Evolutionary conservation across 2,797 vertebrate species (phyloP).

Genomic region (Pogoniulus pusillus): DNA sequence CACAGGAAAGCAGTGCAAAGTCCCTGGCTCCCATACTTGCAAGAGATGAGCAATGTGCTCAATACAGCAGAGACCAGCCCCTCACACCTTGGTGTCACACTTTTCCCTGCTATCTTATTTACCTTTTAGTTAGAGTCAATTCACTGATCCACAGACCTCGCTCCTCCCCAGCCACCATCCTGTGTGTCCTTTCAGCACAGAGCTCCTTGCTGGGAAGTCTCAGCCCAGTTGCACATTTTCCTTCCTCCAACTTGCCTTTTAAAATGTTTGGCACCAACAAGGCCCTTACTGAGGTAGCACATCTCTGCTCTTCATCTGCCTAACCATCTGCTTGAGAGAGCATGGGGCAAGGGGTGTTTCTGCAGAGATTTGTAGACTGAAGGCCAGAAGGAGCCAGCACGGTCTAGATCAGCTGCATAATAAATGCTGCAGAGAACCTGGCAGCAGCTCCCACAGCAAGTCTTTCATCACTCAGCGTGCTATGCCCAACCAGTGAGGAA

Average conservation of each 20-base stretch:
- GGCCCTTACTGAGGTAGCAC: neutral
- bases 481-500: neutral
- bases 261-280: neutral
- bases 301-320: slow-evolving; percentile 50
- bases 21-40: fast-evolving
- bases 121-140: neutral
- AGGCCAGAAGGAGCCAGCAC: neutral
- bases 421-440: neutral
- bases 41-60: neutral
- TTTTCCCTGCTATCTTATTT: neutral
- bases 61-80: neutral
- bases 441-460: neutral
- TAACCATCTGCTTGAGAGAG: slow-evolving; percentile 19
- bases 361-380: slow-evolving; percentile 2
- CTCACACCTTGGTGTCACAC: neutral
- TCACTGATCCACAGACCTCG: neutral
- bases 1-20: neutral
- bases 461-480: neutral
- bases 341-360: neutral
- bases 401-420: neutral
- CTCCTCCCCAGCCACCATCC: neutral
- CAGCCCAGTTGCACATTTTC: neutral
- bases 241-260: neutral
- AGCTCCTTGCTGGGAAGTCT: neutral
- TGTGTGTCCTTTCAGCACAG: neutral